Evolutionary conservation across 2,113 vertebrate genomes (phyloP).

Genomic region (Hucho hucho): DNA sequence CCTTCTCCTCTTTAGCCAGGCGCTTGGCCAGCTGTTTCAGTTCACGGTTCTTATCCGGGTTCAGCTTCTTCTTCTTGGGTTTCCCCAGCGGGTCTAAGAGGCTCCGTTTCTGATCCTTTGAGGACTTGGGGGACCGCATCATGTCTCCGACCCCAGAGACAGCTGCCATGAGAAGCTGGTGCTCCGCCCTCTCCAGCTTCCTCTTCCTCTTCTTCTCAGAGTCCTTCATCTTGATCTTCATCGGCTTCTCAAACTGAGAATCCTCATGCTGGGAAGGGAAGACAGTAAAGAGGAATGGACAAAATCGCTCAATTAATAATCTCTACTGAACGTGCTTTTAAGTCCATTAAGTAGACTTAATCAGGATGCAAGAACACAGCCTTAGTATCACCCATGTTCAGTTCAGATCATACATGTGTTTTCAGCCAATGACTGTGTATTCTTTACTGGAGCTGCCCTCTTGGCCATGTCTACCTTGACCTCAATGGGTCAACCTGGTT

Average conservation of each 20-base stretch:
- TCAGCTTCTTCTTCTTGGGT: slow-evolving; percentile 95
- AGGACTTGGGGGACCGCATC: slow-evolving; percentile 74
- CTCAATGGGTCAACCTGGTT: too few relatives aligned
- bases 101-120: slow-evolving; percentile 87
- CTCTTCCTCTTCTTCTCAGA: slow-evolving; percentile 91
- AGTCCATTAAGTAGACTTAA: too few relatives aligned
- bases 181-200: slow-evolving; percentile 89
- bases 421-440: neutral
- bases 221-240: slow-evolving; percentile 91
- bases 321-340: too few relatives aligned
- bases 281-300: neutral
- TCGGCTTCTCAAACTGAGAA: slow-evolving; percentile 85
- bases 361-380: too few relatives aligned
- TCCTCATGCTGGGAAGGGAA: slow-evolving; percentile 78
- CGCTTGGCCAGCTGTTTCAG: slow-evolving; percentile 94
- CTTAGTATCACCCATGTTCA: neutral
- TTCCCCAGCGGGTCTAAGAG: slow-evolving; percentile 86
- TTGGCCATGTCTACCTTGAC: too few relatives aligned
- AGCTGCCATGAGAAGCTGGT: slow-evolving; percentile 74
- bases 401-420: neutral
- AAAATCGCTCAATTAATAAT: neutral
- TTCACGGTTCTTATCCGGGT: slow-evolving; percentile 89
- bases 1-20: slow-evolving; percentile 93
- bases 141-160: slow-evolving; percentile 54
- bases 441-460: too few relatives aligned